Evolutionary conservation across 2,113 vertebrate species (phyloP).

Genomic region (Ginglymostoma cirratum): DNA sequence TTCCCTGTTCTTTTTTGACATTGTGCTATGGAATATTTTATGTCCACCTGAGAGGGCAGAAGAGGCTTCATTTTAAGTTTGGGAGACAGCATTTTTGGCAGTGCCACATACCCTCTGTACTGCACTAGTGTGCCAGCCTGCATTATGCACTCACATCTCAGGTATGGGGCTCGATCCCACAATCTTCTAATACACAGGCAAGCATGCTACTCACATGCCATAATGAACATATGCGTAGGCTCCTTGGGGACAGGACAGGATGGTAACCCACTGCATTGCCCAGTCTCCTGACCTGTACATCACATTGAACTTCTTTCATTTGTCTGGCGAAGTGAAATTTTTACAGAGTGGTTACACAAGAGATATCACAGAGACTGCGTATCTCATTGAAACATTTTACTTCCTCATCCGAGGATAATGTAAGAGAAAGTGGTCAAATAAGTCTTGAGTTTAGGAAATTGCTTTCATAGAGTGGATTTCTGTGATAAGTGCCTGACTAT

Average conservation of each 20-base stretch:
- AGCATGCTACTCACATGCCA: not conserved
- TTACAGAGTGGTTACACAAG: not conserved
- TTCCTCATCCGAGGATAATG: not conserved
- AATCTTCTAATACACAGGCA: not conserved
- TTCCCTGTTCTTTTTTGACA: not conserved
- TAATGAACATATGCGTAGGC: not conserved
- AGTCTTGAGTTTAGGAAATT: not conserved
- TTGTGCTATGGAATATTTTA: not conserved
- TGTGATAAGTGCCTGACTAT: not conserved
- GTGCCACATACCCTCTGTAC: not conserved
- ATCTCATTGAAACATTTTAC: not conserved
- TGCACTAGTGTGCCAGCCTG: not conserved
- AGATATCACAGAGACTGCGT: not conserved
- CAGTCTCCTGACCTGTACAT: not conserved
- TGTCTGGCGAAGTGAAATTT: not conserved
- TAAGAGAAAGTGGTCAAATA: not conserved
- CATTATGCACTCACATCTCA: not conserved
- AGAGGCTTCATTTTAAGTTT: not conserved
- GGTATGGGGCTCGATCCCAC: not conserved
- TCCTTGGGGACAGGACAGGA: not conserved
- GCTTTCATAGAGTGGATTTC: slow-evolving; percentile 3
- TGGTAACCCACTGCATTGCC: not conserved
- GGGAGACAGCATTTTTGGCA: not conserved
- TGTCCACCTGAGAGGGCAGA: not conserved
- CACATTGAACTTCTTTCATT: not conserved